Conservation (phyloP, 1,140 invertebrate genomes). For the Papilio xuthus region DNA sequence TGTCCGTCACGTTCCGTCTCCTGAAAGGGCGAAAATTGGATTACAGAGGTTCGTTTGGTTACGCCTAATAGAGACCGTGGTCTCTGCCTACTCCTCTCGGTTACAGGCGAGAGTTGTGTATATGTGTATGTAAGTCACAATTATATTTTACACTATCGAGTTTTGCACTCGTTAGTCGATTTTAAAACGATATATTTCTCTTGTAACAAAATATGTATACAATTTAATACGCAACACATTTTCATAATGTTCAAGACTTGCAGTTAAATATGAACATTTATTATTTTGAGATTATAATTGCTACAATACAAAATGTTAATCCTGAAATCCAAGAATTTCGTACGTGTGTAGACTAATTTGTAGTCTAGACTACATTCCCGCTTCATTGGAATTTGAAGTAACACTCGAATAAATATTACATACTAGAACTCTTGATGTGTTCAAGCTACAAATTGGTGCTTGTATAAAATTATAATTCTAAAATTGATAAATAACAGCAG, state of each 20-base stretch:
- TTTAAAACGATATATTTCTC: too few relatives aligned
- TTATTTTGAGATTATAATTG: background rate
- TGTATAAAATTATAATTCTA: background rate
- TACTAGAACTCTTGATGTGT: background rate
- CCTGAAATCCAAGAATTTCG: background rate
- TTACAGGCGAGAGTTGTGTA: too few relatives aligned
- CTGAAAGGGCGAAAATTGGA: too few relatives aligned
- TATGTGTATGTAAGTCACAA: too few relatives aligned
- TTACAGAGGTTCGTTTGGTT: too few relatives aligned
- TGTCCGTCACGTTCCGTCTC: too few relatives aligned
- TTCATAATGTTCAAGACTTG: background rate
- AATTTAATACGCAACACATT: background rate
- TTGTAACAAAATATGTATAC: background rate
- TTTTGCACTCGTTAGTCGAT: too few relatives aligned
- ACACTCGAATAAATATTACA: background rate
- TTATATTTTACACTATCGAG: too few relatives aligned
- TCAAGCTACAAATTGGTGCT: background rate
- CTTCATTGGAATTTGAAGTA: background rate
- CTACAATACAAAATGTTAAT: background rate
- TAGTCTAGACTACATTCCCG: background rate
- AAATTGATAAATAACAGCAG: background rate
- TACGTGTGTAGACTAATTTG: background rate
- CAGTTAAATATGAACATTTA: background rate
- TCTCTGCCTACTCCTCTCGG: too few relatives aligned
- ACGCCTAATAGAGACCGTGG: too few relatives aligned